Evolutionary conservation across 2,113 vertebrate genomes (phyloP).

Genomic region (Anolis carolinensis): DNA sequence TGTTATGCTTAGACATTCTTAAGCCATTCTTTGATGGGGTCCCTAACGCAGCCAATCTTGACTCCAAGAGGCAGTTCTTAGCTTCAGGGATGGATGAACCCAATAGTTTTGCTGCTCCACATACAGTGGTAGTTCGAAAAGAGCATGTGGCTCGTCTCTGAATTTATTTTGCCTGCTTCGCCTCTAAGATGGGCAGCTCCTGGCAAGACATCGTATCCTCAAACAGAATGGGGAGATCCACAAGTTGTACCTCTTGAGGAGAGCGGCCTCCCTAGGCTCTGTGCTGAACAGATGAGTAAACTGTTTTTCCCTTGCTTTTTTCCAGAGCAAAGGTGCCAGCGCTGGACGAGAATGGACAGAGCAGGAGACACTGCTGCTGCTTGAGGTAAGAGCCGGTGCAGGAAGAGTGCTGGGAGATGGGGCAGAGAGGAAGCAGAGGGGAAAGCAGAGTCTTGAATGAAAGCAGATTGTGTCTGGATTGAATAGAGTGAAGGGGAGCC

Average conservation of each 20-base stretch:
- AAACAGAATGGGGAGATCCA: background rate
- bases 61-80: background rate
- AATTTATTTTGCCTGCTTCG: background rate
- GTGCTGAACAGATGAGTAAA: background rate
- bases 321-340: slow-evolving; percentile 85
- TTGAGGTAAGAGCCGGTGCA: slow-evolving; percentile 83
- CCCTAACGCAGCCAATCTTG: background rate
- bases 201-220: too few relatives aligned
- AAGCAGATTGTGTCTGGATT: background rate
- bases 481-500: too few relatives aligned
- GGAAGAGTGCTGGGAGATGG: rapidly evolving
- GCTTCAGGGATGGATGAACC: background rate
- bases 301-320: rapidly evolving
- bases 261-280: background rate
- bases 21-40: background rate
- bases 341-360: slow-evolving; percentile 95
- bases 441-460: too few relatives aligned
- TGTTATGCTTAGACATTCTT: too few relatives aligned
- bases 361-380: slow-evolving; percentile 92
- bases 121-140: background rate
- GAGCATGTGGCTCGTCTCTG: background rate
- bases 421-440: background rate
- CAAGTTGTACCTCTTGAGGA: background rate
- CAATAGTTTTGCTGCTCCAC: background rate
- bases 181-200: background rate